A percentile compares a stretch with the other conserved stretches of the same genome.
Evolutionary conservation across 2,113 vertebrate species (phyloP).

Genomic region (Baryphthengus martii): DNA sequence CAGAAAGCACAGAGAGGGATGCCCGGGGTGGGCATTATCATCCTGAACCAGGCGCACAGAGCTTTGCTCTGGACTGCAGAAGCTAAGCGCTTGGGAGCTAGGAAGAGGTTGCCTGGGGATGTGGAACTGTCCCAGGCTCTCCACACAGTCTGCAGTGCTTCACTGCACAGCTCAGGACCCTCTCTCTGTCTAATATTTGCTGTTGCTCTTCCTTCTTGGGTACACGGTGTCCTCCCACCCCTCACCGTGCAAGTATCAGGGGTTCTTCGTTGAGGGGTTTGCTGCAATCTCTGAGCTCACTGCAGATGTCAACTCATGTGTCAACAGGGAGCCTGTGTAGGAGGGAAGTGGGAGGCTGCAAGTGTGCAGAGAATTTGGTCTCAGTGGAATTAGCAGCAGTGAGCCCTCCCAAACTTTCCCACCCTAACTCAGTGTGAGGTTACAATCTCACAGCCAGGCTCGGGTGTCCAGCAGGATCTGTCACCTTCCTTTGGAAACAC

Average conservation of each 20-base stretch:
- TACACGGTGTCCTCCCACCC: background rate
- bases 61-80: background rate
- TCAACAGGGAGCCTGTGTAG: background rate
- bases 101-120: background rate
- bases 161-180: background rate
- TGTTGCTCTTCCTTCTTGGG: background rate
- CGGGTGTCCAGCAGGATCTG: background rate
- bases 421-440: background rate
- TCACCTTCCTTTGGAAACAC: background rate
- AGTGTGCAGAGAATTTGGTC: background rate
- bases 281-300: background rate
- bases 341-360: background rate
- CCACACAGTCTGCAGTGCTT: fast-evolving
- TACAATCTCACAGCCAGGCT: background rate
- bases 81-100: background rate
- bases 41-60: background rate
- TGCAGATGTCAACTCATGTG: background rate
- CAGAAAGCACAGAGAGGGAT: background rate
- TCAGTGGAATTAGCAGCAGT: background rate
- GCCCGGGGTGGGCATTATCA: background rate
- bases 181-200: background rate
- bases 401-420: background rate
- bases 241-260: too few relatives aligned
- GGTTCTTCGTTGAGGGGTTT: background rate
- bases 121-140: fast-evolving